Conservation (phyloP, 2,797 vertebrate species). For the Manis javanica region DNA sequence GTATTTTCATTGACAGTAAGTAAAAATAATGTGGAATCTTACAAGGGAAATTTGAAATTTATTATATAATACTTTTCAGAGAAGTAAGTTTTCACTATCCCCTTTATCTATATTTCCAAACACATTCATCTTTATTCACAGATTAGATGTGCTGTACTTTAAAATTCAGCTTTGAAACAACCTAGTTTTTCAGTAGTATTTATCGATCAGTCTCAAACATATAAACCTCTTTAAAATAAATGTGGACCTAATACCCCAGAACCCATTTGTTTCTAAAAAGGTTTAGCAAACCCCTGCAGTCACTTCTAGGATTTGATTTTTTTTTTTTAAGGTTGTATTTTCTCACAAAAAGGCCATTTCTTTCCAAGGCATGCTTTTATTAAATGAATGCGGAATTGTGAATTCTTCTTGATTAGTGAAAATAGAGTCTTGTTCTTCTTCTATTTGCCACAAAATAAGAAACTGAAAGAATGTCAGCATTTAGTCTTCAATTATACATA, state of each 20-base stretch:
- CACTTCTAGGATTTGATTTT: conserved; percentile 23
- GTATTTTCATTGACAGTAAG: conserved; percentile 55
- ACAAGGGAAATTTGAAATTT: conserved; percentile 60
- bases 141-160: conserved; percentile 6
- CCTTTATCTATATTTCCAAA: conserved; percentile 69
- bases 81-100: conserved; percentile 58
- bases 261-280: conserved; percentile 43
- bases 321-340: background rate
- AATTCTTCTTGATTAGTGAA: background rate
- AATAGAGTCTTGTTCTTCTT: background rate
- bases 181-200: conserved; percentile 30
- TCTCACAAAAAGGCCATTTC: conserved; percentile 46
- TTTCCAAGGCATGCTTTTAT: conserved; percentile 31
- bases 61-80: conserved; percentile 46
- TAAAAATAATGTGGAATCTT: conserved; percentile 57
- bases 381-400: background rate
- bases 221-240: conserved; percentile 58
- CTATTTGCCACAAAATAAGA: conserved; percentile 25
- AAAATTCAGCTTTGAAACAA: conserved; percentile 55
- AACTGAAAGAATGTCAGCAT: background rate
- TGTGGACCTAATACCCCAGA: background rate
- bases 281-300: conserved; percentile 23
- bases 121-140: conserved; percentile 54
- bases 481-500: background rate
- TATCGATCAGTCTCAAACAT: background rate